Percentiles rank a stretch among this genome's conserved stretches.
Conservation (phyloP, 1,140 invertebrate species). For the Tetramorium alpestre region DNA sequence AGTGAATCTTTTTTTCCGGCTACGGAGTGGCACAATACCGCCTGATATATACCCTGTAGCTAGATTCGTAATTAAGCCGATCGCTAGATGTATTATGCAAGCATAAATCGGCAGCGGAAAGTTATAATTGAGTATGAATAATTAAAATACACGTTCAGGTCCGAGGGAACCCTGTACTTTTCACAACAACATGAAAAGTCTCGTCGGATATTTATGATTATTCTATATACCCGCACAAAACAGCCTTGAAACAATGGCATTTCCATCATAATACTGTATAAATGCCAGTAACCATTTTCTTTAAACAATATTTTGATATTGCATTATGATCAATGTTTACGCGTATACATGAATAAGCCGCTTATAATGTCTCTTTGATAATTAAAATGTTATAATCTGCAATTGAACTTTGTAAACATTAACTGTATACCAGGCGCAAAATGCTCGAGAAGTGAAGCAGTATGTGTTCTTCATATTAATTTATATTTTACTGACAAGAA, state of each 20-base stretch:
- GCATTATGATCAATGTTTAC: background rate
- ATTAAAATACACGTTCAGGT: conserved; percentile 53
- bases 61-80: conserved; percentile 58
- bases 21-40: conserved; percentile 53
- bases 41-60: conserved; percentile 43
- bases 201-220: conserved; percentile 37
- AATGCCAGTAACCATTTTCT: background rate
- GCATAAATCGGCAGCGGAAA: conserved; percentile 58
- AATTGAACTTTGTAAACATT: background rate
- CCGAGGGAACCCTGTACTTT: conserved; percentile 4
- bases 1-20: conserved; percentile 49
- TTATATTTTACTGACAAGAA: background rate
- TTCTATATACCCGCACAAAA: background rate
- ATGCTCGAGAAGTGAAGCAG: background rate
- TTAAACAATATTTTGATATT: conserved; percentile 13
- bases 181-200: conserved; percentile 43
- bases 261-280: background rate
- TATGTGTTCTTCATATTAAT: background rate
- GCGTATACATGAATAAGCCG: background rate
- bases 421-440: background rate
- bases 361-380: background rate
- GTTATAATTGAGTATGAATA: conserved; percentile 74
- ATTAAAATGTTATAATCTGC: background rate
- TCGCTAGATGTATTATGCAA: conserved; percentile 69
- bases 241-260: conserved; percentile 12